These are phyloP conservation scores for Heterochromis multidens DNA, from an alignment of 2,113 vertebrate genomes.

Conservation along the genomic window DNA sequence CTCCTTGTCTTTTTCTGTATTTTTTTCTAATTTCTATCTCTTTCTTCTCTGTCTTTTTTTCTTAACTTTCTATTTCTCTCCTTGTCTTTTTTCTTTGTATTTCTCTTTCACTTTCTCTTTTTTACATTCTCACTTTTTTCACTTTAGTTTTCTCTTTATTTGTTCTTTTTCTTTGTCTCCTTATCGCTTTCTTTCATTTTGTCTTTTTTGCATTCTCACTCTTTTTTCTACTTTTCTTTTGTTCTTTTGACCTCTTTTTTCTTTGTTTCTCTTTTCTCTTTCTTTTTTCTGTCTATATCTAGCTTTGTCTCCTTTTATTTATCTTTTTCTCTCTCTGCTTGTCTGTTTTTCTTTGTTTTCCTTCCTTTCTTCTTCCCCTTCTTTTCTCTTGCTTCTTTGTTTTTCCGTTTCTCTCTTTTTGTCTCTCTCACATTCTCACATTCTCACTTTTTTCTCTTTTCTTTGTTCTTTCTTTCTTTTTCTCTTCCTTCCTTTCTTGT, in stretches of 20 bases:
- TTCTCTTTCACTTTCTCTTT: neutral
- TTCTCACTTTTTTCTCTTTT: neutral
- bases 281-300: neutral
- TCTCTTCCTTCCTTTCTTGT: neutral
- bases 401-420: neutral
- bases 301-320: neutral
- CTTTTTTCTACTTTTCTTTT: neutral
- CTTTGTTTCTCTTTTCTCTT: neutral
- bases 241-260: neutral
- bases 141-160: neutral
- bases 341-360: neutral
- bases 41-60: neutral
- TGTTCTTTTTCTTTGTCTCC: neutral
- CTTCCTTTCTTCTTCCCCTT: neutral
- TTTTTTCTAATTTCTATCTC: no score
- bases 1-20: no score
- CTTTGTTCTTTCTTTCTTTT: neutral
- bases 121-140: neutral
- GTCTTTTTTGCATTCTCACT: neutral
- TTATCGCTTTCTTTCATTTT: neutral
- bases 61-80: neutral
- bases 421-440: neutral
- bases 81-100: neutral
- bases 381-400: neutral
- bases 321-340: neutral